Base-by-base conservation (phyloP, 2,888 invertebrate genomes). In the Coleophora deauratella region DNA sequence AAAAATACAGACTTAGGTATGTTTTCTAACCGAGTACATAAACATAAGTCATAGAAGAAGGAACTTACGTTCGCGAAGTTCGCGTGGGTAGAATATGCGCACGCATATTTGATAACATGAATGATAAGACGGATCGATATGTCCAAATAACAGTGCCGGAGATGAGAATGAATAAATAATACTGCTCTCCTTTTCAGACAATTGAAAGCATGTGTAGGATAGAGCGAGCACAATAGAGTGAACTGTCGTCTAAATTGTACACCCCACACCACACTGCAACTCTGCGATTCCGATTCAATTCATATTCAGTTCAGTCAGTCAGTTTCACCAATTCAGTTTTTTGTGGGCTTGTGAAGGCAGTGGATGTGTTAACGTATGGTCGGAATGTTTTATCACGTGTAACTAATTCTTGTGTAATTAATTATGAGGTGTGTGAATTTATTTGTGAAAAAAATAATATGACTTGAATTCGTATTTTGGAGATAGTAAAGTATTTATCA, bases 51-150 rank as follows among this genome's bases (percentile, higher is more conserved):
- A n/a, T n/a, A n/a, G n/a, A n/a, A n/a, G n/a, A n/a, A n/a, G n/a
- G n/a, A n/a, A n/a, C n/a, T n/a, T n/a, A n/a, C n/a, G n/a, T n/a
- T n/a, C n/a, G n/a, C n/a, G n/a, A n/a, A n/a, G n/a, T n/a, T n/a
- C n/a, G n/a, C n/a, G n/a, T n/a, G n/a, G n/a, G n/a, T n/a, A n/a
- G n/a, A n/a, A n/a, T n/a, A 21, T 6, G 6, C 62, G 72, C 72
- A 69, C 68, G 67, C 72, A 70, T 69, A 69, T 52, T 54, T 57
- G 47, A 47, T 57, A 55, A 41, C 37, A 44, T 47, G 51, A 62
- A 60, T 62, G 68, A 66, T 66, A 69, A 58, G 64, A 62, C 61
- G 59, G 73, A 67, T 79, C 78, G 70, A 79, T 79, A 78, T 49
- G 44, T 4, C 21, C 3, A 21, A 21, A 21, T n/a, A n/a, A n/a